Base-by-base conservation (phyloP, 2,888 invertebrate species). In the Acrobasis consociella region DNA sequence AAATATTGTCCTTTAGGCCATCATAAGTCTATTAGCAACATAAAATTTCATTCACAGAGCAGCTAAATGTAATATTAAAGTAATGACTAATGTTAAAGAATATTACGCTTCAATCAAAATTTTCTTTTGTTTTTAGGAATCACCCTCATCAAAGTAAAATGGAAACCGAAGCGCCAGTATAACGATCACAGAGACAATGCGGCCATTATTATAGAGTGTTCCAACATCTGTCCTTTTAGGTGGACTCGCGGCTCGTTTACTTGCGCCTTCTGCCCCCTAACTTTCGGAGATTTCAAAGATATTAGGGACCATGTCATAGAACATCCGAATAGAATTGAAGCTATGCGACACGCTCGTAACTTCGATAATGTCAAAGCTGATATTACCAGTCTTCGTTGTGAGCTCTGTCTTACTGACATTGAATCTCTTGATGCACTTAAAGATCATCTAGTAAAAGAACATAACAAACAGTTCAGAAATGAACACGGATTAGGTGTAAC, bases 141-240 rank as follows among this genome's bases (percentile, higher is more conserved):
- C 75, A 64, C 70, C 75, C 78, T 76, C 73, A 71, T 69, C 75
- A 80, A 75, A 70, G 68, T 81, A 68, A 85, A 82, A 77, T 89
- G 88, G 87, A 87, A 77, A 77, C 79, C 84, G 72, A 80, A 74
- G 71, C 83, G 85, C 78, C 86, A 84, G 82, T 88, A 75, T 81
- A 78, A 86, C 70, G 87, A 91, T 81, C 85, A 85, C 72, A 89
- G 90, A 76, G 85, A 86, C 81, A 91, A 91, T 72, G 90, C 91
- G 60, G 85, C 83, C 49, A 76, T 87, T 63, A 83, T 91, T 62
- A 74, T 91, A 64, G 85, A 89, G 73, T 86, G 76, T 73, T 89
- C 91, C 46, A 91, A 88, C 75, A 83, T 77, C 38, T 83, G 84
- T 64, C 91, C 91, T 0, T 92, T 92, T 73, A 80, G 89, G 66